phyloP scores from a whole-genome alignment of 2,797 vertebrate genomes.

The Pantherophis vulpinus region DNA sequence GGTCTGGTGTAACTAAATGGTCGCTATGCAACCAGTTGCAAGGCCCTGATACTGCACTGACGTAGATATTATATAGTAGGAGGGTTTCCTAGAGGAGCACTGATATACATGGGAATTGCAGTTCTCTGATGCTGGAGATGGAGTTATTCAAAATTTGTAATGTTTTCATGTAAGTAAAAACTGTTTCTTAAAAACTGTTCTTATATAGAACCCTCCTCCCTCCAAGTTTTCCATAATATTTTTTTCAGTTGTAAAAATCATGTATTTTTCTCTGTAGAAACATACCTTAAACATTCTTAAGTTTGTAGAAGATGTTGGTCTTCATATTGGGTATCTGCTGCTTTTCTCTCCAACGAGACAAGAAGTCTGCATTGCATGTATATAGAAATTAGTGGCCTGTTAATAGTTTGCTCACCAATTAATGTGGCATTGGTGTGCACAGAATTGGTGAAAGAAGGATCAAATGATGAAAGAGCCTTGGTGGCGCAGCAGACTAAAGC shows the following conservation, averaged over 20 bases:
- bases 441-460: background rate
- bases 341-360: background rate
- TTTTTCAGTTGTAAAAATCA: background rate
- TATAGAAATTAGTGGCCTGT: background rate
- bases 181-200: background rate
- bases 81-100: background rate
- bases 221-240: background rate
- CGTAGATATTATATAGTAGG: background rate
- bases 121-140: background rate
- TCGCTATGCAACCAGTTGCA: too few relatives aligned
- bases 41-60: background rate
- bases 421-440: background rate
- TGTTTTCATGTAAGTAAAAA: background rate
- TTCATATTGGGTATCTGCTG: background rate
- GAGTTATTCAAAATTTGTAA: background rate
- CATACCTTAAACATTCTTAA: background rate
- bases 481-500: too few relatives aligned
- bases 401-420: background rate
- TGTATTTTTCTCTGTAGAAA: background rate
- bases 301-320: background rate
- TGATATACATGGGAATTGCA: background rate
- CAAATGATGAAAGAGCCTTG: background rate
- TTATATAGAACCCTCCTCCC: background rate
- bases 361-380: background rate
- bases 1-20: too few relatives aligned